Evolutionary conservation across 2,797 vertebrate species (phyloP), one percentile per base, ranked within the genome.

Genomic region (Acrossocheilus wenchowensis): DNA sequence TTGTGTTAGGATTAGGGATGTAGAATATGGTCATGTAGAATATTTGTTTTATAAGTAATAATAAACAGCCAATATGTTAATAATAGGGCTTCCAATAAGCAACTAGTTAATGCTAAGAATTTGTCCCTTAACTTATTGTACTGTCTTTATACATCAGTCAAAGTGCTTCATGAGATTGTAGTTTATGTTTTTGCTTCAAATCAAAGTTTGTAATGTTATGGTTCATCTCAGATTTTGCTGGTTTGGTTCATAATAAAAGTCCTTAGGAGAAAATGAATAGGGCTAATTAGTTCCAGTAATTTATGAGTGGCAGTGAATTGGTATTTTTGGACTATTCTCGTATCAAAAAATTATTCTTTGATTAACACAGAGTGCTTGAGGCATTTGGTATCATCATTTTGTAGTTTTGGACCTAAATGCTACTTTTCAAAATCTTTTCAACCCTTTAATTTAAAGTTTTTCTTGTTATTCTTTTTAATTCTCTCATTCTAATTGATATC

Each of bases 161-260:
- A 6, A 57, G 36, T 57, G 6, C 34, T 41, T 57, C 34, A 78
- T 39, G 14, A 50, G 2, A 5, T 75, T 48, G 19, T 39, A 8
- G 3, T 57, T 78, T 52, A 43, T 43, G 41, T 43, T 43, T 43
- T 43, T 43, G 41, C 41, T 43, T 43, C 9, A 43, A 43, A 43
- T 43, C 74, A 57, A 39, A 39, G 21, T 39, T 78, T 57, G 52
- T 57, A 57, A 39, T 78, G 50, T 57, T 78, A 7, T 39, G 11
- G n/a, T 39, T 78, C 10, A 54, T 36, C 50, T 78, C 52, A 78
- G 52, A 78, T 21, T 78, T 39, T 17, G 19, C 72, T 74, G 72
- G 45, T 21, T 34, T 75, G 45, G 15, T 34, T 39, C 19, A 57
- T 57, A 11, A 72, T 54, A 26, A 74, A 41, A 6, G 6, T 48